Conservation (phyloP, 2,797 vertebrate genomes). For the Notolabrus celidotus region DNA sequence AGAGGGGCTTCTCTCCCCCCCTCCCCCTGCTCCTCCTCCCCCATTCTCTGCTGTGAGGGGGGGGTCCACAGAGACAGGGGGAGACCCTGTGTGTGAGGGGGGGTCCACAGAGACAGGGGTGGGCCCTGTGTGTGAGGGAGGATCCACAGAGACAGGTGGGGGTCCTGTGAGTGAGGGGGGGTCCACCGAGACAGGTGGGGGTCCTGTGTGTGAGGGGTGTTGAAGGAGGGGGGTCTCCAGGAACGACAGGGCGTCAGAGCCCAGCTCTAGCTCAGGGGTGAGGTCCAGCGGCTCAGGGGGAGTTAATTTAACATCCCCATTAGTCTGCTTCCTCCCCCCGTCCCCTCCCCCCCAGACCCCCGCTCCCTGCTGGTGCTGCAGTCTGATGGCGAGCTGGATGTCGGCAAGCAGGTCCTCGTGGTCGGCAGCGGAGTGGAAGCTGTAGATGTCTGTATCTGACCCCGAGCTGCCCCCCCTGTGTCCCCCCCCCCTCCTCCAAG, state of each 20-base stretch:
- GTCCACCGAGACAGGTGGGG: too few relatives aligned
- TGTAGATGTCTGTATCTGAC: constrained; percentile 97
- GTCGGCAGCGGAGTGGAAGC: constrained; percentile 96
- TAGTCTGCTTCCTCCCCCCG: constrained; percentile 74
- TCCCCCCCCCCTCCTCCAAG: constrained; percentile 85
- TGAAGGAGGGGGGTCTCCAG: constrained; percentile 78
- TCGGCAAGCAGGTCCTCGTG: constrained; percentile 97
- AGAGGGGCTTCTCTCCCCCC: constrained; percentile 54
- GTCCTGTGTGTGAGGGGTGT: constrained; percentile 35
- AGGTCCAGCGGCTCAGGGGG: constrained; percentile 80
- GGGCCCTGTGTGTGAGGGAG: neutral
- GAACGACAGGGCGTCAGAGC: constrained; percentile 78
- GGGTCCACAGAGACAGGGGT: neutral
- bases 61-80: neutral
- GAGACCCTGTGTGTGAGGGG: neutral
- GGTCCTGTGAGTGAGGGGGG: neutral
- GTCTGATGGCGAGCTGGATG: constrained; percentile 95
- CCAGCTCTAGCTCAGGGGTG: constrained; percentile 77
- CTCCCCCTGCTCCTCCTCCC: constrained; percentile 30
- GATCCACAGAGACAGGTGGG: neutral
- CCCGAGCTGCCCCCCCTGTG: constrained; percentile 94
- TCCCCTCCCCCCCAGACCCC: constrained; percentile 65
- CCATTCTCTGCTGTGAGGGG: constrained; percentile 45
- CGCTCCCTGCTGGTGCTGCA: constrained; percentile 88
- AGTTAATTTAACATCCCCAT: constrained; percentile 67